These are phyloP conservation scores for Eidolon helvum DNA, from an alignment of 2,113 vertebrate species.

Conservation along the genomic window DNA sequence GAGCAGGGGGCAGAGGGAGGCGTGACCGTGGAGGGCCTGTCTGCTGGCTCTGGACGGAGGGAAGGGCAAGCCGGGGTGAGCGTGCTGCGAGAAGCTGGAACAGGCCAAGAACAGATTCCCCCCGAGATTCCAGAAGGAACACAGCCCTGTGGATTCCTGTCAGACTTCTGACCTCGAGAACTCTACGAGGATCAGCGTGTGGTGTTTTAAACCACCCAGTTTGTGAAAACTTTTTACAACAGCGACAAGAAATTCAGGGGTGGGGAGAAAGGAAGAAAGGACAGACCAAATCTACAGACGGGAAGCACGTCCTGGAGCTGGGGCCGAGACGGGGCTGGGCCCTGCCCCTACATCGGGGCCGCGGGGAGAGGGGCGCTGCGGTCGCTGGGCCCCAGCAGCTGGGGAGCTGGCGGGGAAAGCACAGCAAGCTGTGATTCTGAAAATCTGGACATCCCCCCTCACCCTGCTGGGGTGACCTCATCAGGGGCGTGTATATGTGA, in stretches of 20 bases:
- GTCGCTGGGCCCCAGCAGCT: neutral
- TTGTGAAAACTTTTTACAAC: neutral
- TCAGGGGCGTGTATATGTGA: neutral
- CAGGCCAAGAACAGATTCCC: neutral
- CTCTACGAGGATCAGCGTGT: neutral
- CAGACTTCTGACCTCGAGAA: neutral
- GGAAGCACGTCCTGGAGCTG: neutral
- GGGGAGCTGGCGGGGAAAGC: neutral
- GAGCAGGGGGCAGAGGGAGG: neutral
- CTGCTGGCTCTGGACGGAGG: neutral
- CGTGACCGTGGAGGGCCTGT: neutral
- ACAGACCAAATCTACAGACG: neutral
- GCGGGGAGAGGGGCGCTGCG: no score
- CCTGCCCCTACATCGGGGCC: neutral
- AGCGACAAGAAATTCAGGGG: neutral
- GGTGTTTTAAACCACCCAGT: neutral
- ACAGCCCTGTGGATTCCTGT: no score
- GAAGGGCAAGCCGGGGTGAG: neutral
- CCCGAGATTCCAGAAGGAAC: neutral
- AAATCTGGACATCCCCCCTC: neutral
- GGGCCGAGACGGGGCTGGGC: neutral
- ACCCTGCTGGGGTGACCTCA: rapidly evolving
- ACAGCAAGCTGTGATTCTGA: neutral
- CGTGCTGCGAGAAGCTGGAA: neutral
- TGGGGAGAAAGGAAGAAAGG: neutral